Evolutionary conservation across 2,113 vertebrate species (phyloP).

Genomic region (Anthoscopus minutus): DNA sequence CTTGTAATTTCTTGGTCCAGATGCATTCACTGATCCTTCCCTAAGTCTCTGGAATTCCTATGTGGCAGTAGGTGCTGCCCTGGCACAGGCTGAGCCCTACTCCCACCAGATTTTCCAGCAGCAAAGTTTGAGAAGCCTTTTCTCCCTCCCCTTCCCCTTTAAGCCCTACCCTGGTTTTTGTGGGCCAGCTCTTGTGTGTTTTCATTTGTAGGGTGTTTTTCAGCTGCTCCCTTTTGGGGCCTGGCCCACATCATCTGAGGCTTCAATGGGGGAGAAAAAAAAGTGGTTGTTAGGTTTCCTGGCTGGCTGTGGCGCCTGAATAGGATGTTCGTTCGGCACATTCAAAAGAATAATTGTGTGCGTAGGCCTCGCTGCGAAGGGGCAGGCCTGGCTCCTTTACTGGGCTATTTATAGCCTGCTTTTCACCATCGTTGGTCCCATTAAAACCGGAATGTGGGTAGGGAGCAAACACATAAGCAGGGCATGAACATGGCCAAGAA

Average conservation of each 20-base stretch:
- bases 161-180: neutral
- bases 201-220: neutral
- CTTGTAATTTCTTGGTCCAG: neutral
- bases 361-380: neutral
- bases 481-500: neutral
- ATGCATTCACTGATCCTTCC: neutral
- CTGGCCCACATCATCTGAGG: neutral
- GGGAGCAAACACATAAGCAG: constrained; percentile 19
- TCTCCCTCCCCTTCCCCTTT: neutral
- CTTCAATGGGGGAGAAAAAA: neutral
- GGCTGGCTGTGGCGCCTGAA: neutral
- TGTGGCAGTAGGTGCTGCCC: neutral
- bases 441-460: constrained; percentile 16
- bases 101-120: neutral
- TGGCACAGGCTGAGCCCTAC: neutral
- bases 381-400: constrained; percentile 43
- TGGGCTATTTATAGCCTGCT: constrained; percentile 45
- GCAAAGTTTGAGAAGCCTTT: neutral
- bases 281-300: constrained; percentile 28
- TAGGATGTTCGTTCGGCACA: neutral
- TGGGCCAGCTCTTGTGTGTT: neutral
- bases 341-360: constrained; percentile 49
- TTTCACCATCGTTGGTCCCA: constrained; percentile 9
- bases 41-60: neutral
- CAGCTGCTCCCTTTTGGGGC: neutral